Percentiles rank a stretch among this genome's conserved stretches.
phyloP scores from a whole-genome alignment of 2,113 vertebrate genomes.

The Tragelaphus buxtoni region DNA sequence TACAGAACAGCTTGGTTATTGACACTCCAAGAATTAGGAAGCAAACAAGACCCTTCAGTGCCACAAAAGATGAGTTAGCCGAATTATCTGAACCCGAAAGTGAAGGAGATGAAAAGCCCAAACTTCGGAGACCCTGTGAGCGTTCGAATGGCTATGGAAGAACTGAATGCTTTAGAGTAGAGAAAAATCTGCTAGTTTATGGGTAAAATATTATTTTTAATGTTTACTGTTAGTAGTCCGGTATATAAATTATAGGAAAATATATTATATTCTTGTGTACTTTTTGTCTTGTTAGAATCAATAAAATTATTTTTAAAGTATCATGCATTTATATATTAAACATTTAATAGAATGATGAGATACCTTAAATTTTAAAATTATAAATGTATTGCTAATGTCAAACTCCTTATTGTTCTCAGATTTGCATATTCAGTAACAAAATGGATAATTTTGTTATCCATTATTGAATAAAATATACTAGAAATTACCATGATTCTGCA shows the following conservation, averaged over 20 bases:
- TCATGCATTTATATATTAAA: background rate
- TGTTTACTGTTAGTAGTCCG: background rate
- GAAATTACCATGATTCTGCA: background rate
- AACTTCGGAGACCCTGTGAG: slow-evolving; percentile 92
- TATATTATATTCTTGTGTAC: background rate
- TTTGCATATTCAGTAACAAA: background rate
- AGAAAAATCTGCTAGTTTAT: slow-evolving; percentile 98
- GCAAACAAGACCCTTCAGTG: slow-evolving; percentile 95
- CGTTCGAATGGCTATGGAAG: slow-evolving; percentile 93
- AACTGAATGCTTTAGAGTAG: slow-evolving; percentile 97
- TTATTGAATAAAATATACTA: background rate
- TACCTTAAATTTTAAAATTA: background rate
- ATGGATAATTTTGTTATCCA: background rate
- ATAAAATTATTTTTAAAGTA: background rate
- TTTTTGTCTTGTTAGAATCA: background rate
- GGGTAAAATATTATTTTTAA: slow-evolving; percentile 82
- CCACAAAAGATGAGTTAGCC: slow-evolving; percentile 96
- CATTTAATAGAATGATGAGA: background rate
- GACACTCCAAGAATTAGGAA: slow-evolving; percentile 98
- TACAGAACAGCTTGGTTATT: slow-evolving; percentile 98
- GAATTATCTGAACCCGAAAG: slow-evolving; percentile 96
- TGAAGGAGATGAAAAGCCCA: slow-evolving; percentile 93
- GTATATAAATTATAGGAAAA: background rate
- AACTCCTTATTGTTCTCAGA: background rate
- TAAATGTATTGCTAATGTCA: background rate